Percentiles rank a stretch among this genome's conserved stretches.
phyloP scores from a whole-genome alignment of 1,140 invertebrate genomes.

The Neuroterus valhalla region DNA sequence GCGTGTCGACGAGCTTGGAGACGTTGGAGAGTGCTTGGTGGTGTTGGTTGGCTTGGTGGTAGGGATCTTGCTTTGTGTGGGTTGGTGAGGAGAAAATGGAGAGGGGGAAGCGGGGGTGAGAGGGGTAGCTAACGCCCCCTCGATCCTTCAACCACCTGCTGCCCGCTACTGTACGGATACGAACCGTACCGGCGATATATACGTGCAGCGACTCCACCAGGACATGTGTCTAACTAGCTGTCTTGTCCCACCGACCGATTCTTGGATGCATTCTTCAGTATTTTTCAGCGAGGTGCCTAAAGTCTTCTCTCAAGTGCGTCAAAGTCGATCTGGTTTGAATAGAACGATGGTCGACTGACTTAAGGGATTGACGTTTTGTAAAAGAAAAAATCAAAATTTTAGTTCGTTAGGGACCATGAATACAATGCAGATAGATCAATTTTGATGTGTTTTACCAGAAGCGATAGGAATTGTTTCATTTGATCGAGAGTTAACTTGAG shows the following conservation, averaged over 20 bases:
- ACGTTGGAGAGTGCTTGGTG: constrained; percentile 33
- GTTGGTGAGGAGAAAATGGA: constrained; percentile 11
- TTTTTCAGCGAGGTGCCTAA: background rate
- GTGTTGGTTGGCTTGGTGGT: constrained; percentile 11
- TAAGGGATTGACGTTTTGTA: constrained; percentile 38
- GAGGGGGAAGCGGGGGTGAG: constrained; percentile 21
- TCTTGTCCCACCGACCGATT: no score
- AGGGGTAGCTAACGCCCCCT: constrained; percentile 63
- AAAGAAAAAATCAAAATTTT: constrained; percentile 8
- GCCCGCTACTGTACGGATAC: constrained; percentile 41
- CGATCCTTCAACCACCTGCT: constrained; percentile 67
- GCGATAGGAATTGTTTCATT: no score
- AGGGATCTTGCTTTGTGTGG: constrained; percentile 8
- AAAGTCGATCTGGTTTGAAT: constrained; percentile 1
- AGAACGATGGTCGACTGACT: constrained; percentile 15
- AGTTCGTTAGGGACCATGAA: background rate
- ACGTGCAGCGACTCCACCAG: background rate
- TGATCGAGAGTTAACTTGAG: no score
- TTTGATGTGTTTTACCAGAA: no score
- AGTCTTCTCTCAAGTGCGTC: background rate
- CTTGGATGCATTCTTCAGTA: background rate
- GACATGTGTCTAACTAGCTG: constrained; percentile 7
- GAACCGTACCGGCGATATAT: background rate
- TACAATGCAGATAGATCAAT: no score
- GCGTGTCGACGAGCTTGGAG: constrained; percentile 39